Evolutionary conservation across 2,113 vertebrate genomes (phyloP).

Genomic region (Mustela lutreola): DNA sequence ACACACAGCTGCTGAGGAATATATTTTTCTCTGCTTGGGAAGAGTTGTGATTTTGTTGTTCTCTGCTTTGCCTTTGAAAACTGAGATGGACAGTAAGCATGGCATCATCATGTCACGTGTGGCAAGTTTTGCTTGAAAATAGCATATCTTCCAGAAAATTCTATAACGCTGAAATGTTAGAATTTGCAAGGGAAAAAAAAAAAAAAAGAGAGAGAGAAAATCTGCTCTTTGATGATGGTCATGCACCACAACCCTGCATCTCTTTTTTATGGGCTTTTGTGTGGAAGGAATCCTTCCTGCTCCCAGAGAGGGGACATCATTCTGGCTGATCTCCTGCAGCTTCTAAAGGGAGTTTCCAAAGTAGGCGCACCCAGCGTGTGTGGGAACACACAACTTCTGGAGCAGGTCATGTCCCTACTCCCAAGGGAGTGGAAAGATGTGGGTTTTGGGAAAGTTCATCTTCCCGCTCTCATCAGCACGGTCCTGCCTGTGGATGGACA

Average conservation of each 20-base stretch:
- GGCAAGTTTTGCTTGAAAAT: background rate
- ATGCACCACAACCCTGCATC: background rate
- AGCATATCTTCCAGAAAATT: background rate
- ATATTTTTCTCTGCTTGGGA: background rate
- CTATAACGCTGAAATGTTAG: background rate
- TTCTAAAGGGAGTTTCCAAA: background rate
- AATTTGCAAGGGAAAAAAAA: background rate
- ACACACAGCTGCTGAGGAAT: background rate
- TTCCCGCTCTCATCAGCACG: background rate
- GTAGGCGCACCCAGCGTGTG: fast-evolving
- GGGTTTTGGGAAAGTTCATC: background rate
- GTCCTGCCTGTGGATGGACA: background rate
- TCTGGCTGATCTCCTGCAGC: background rate
- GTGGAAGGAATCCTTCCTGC: background rate
- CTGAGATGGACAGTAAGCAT: background rate
- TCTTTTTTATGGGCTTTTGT: background rate
- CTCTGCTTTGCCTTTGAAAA: background rate
- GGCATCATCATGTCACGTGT: background rate
- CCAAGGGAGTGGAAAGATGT: background rate
- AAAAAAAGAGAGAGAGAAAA: background rate
- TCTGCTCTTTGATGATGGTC: background rate
- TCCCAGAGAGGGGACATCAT: background rate
- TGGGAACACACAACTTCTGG: background rate
- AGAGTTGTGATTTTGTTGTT: background rate
- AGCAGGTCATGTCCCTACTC: background rate